These are phyloP conservation scores for Neuroterus valhalla DNA, from an alignment of 1,140 invertebrate species.

Conservation along the genomic window DNA sequence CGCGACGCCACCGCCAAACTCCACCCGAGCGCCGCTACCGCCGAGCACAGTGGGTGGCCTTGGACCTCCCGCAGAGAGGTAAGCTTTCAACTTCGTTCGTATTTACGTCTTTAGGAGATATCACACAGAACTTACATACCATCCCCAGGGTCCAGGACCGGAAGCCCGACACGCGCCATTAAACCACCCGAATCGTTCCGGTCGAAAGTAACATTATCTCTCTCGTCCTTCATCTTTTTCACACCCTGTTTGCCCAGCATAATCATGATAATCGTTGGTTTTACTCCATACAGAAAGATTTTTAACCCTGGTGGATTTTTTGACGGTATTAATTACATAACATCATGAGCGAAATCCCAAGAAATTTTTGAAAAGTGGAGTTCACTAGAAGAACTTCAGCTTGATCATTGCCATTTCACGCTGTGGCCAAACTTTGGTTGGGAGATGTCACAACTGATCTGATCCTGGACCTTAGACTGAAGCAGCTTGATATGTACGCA, in stretches of 20 bases:
- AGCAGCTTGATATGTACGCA: too few relatives aligned
- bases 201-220: conserved; percentile 43
- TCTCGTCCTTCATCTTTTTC: conserved; percentile 48
- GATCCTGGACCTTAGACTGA: too few relatives aligned
- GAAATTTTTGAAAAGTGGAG: too few relatives aligned
- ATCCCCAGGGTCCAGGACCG: conserved; percentile 50
- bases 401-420: too few relatives aligned
- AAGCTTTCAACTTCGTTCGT: conserved; percentile 66
- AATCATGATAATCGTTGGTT: conserved; percentile 6
- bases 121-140: conserved; percentile 49
- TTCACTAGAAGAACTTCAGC: too few relatives aligned
- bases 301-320: too few relatives aligned
- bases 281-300: neutral
- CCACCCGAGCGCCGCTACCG: conserved; percentile 62
- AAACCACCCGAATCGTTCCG: conserved; percentile 56
- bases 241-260: conserved; percentile 30
- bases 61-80: conserved; percentile 70
- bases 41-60: conserved; percentile 63
- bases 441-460: too few relatives aligned
- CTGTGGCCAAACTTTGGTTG: too few relatives aligned
- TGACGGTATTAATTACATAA: too few relatives aligned
- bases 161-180: conserved; percentile 72
- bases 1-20: conserved; percentile 68
- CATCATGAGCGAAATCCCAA: too few relatives aligned
- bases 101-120: conserved; percentile 73